phyloP scores from a whole-genome alignment of 2,888 invertebrate genomes.

The Eristalinus aeneus region DNA sequence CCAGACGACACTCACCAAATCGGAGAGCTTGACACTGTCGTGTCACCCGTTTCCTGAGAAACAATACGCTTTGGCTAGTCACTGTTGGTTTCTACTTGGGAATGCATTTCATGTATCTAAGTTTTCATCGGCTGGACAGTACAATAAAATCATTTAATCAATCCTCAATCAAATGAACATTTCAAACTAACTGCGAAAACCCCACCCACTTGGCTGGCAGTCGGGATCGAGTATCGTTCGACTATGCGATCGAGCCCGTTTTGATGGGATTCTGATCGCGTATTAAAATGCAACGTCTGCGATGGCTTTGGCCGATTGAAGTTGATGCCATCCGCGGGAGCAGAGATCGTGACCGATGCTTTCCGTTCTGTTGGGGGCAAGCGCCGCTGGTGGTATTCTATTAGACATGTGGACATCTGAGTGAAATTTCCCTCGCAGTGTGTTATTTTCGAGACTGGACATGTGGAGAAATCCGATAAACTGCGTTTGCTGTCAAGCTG shows the following conservation, averaged over 20 bases:
- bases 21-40: constrained; percentile 59
- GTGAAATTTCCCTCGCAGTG: constrained; percentile 60
- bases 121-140: constrained; percentile 40
- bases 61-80: constrained; percentile 20
- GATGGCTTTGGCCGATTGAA: constrained; percentile 41
- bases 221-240: constrained; percentile 28
- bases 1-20: constrained; percentile 55
- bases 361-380: constrained; percentile 53
- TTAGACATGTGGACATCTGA: constrained; percentile 54
- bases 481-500: constrained; percentile 65
- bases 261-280: constrained; percentile 54
- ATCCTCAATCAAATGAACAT: constrained; percentile 64
- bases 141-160: constrained; percentile 68
- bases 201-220: constrained; percentile 62
- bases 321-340: constrained; percentile 43
- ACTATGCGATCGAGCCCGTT: constrained; percentile 36
- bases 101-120: constrained; percentile 56
- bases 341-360: constrained; percentile 69
- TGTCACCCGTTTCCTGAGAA: constrained; percentile 68
- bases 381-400: constrained; percentile 67
- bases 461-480: constrained; percentile 56
- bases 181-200: constrained; percentile 61
- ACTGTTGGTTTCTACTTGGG: constrained; percentile 34
- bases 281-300: constrained; percentile 60
- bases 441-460: constrained; percentile 34